Evolutionary conservation across 2,888 invertebrate genomes (phyloP).

Genomic region (Dione vanillae): DNA sequence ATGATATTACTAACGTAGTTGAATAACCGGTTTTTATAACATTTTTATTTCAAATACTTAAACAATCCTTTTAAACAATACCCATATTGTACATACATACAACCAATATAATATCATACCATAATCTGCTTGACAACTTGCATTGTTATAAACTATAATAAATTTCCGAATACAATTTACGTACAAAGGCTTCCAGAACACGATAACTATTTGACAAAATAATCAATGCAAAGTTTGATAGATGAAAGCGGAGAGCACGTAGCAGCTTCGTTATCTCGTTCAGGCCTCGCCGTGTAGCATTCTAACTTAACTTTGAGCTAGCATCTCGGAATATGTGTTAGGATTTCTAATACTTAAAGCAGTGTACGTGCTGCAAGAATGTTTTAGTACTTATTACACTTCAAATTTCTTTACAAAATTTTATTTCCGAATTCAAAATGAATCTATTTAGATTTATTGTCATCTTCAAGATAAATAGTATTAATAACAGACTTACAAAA

Average conservation of each 20-base stretch:
- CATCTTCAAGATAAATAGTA: not conserved
- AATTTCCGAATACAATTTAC: slow-evolving; percentile 29
- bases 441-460: not conserved
- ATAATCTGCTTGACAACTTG: not conserved
- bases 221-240: slow-evolving; percentile 72
- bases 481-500: no score
- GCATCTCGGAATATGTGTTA: slow-evolving; percentile 32
- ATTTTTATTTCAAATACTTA: no score
- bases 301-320: slow-evolving; percentile 36
- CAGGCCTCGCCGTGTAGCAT: slow-evolving; percentile 47
- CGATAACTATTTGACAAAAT: slow-evolving; percentile 63
- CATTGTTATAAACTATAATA: slow-evolving; percentile 19
- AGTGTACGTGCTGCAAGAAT: slow-evolving; percentile 14
- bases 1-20: no score
- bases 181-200: slow-evolving; percentile 30
- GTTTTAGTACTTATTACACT: not conserved
- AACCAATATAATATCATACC: not conserved
- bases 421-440: not conserved
- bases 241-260: slow-evolving; percentile 65
- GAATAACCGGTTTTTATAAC: no score
- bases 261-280: slow-evolving; percentile 70
- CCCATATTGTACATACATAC: not conserved
- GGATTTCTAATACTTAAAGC: slow-evolving; percentile 27
- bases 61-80: no score
- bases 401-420: not conserved